Evolutionary conservation across 2,797 vertebrate species (phyloP), one percentile per base, ranked within the genome.

Genomic region (Syngnathus acus): DNA sequence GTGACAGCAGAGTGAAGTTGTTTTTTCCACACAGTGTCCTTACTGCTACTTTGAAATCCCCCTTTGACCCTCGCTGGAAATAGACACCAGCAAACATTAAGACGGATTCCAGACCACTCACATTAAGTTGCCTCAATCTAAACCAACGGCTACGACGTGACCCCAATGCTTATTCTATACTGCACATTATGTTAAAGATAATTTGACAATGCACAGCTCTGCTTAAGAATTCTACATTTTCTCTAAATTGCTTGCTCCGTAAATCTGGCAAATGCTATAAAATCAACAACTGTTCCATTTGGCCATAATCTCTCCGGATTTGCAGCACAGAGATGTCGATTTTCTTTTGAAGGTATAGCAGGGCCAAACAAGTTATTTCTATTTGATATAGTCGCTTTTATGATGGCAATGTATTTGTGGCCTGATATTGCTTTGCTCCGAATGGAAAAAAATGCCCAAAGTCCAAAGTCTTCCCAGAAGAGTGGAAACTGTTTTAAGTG

Each of bases 41-140:
- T 67, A 62, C 60, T 63, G 53, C 39, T 61, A 68, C 50, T 69
- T 62, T 64, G 13, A 63, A 57, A 77, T 76, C 32, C 62, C 32
- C 62, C 2, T 62, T 67, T 71, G 59, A 79, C 72, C 69, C 9
- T 62, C 14, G 67, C 48, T 64, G 62, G 47, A 61, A 71, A 77
- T 68, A 73, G 66, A 77, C 71, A 68, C 64, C 43, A 39, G 53
- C 17, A 66, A 78, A 71, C 48, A 9, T 77, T 74, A 68, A 64
- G 61, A 80, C 72, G 72, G 65, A 70, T 69, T 71, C 72, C 77
- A 82, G 75, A 78, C 72, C 67, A 65, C 78, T 82, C 70, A 71
- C 71, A 70, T 84, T 78, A 74, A 69, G 40, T 79, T 73, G 67
- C 45, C 68, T 69, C 54, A 32, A 73, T 84, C 67, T 50, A 45